Evolutionary conservation across 2,113 vertebrate species (phyloP).

Genomic region (Spea multiplicata): DNA sequence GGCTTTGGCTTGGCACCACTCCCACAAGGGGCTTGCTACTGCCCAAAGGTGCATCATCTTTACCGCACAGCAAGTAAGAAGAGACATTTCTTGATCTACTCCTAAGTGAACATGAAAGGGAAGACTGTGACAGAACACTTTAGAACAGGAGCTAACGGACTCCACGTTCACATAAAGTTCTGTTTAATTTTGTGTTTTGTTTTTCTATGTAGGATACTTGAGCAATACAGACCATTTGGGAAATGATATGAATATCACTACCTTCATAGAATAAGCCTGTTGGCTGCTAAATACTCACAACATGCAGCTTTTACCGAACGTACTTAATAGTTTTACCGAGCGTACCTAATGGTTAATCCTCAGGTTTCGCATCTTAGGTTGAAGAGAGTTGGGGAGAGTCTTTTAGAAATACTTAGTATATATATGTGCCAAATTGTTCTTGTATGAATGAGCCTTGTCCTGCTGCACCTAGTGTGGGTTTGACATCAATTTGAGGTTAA

Average conservation of each 20-base stretch:
- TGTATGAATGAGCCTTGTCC: constrained; percentile 25
- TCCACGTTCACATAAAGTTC: neutral
- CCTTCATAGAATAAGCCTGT: constrained; percentile 12
- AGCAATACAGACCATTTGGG: constrained; percentile 35
- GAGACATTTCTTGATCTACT: constrained; percentile 12
- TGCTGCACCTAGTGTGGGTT: neutral
- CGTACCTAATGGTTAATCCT: neutral
- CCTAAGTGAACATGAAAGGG: constrained; percentile 18
- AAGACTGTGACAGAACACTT: constrained; percentile 7
- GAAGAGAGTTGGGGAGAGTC: constrained; percentile 46
- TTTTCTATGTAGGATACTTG: constrained; percentile 37
- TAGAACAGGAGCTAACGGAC: constrained; percentile 8
- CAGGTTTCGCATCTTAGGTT: constrained; percentile 35
- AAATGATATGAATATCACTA: constrained; percentile 19
- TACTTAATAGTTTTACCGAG: constrained; percentile 1
- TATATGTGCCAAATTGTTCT: constrained; percentile 61
- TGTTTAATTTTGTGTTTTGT: neutral
- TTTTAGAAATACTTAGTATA: constrained; percentile 52
- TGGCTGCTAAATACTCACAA: constrained; percentile 11
- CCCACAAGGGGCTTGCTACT: neutral
- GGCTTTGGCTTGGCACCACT: neutral
- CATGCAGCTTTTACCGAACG: constrained; percentile 10
- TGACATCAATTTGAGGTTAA: neutral
- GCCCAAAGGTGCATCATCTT: constrained; percentile 1
- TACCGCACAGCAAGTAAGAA: constrained; percentile 9